Conservation (phyloP, 2,888 invertebrate genomes). For the Seira musarum region DNA sequence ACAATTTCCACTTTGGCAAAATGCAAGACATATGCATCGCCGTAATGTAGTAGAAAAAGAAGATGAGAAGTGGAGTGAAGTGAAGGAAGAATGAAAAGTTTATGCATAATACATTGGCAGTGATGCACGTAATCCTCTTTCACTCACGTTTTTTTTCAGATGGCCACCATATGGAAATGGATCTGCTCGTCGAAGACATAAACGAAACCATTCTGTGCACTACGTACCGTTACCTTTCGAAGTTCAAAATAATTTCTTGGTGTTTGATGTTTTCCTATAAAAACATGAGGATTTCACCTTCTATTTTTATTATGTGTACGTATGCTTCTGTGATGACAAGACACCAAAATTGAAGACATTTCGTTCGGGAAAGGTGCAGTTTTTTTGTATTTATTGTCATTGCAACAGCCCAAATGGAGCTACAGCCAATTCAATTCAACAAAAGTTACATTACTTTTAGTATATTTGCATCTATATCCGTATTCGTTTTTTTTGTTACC, state of each 20-base stretch:
- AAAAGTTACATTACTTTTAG: too few relatives aligned
- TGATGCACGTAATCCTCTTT: neutral
- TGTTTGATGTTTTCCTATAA: neutral
- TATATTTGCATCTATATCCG: too few relatives aligned
- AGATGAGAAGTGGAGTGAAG: neutral
- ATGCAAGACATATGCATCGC: neutral
- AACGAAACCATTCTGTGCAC: constrained; percentile 34
- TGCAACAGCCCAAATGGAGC: too few relatives aligned
- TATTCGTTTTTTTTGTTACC: too few relatives aligned
- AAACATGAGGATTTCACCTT: neutral
- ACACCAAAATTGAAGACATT: too few relatives aligned
- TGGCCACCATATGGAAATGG: constrained; percentile 50
- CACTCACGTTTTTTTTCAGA: constrained; percentile 32
- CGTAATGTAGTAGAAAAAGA: neutral
- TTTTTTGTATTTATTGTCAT: too few relatives aligned
- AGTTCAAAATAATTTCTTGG: neutral
- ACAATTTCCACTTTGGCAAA: neutral
- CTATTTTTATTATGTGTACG: too few relatives aligned
- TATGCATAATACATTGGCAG: neutral
- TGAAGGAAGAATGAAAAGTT: neutral
- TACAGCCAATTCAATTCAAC: too few relatives aligned
- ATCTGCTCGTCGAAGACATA: constrained; percentile 18
- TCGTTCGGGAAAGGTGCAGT: too few relatives aligned
- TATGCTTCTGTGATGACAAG: too few relatives aligned
- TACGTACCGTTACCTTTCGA: neutral